Evolutionary conservation across 2,797 vertebrate species (phyloP), one percentile per base, ranked within the genome.

Genomic region (Pangasius mekongensis): DNA sequence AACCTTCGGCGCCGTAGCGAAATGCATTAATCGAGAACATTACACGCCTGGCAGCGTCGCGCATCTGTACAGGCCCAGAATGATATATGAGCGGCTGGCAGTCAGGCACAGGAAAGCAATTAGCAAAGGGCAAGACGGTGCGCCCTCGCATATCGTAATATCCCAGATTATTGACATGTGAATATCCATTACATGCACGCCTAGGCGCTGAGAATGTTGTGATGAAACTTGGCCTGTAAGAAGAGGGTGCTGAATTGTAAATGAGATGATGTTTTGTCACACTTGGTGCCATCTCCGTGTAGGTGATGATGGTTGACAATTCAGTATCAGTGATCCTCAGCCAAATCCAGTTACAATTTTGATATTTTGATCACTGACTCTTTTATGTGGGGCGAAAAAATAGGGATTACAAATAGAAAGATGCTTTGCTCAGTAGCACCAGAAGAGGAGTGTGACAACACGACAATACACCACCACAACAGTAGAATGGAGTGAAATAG

Each of bases 11-110:
- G 92, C 95, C 95, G 96, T 95, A 96, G 96, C 95, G 97, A 97
- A 98, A 98, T 96, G 96, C 97, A 98, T 98, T 98, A 99, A 98
- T 97, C 92, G 96, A 96, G 97, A 97, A 96, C 96, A 96, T 98
- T 98, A 97, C 96, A 97, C 95, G 96, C 96, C 97, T 97, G 96
- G 96, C 95, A 95, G 96, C 94, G 94, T 93, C 49, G 92, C 95
- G 94, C 94, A 94, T 96, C 96, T 96, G 96, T 96, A 95, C 93
- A 93, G 95, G 94, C 94, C 93, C 95, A 91, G 96, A 91, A 93
- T 93, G 94, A 94, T 91, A 88, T 94, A 93, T 93, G 90, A 92
- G 89, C 89, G 71, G 90, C 92, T 91, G 92, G 92, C 92, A 92
- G 92, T 94, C 95, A 94, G 94, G 94, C 92, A 92, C 90, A 27